Evolutionary conservation across 2,888 invertebrate genomes (phyloP).

Genomic region (Leptarthrus brevirostris): DNA sequence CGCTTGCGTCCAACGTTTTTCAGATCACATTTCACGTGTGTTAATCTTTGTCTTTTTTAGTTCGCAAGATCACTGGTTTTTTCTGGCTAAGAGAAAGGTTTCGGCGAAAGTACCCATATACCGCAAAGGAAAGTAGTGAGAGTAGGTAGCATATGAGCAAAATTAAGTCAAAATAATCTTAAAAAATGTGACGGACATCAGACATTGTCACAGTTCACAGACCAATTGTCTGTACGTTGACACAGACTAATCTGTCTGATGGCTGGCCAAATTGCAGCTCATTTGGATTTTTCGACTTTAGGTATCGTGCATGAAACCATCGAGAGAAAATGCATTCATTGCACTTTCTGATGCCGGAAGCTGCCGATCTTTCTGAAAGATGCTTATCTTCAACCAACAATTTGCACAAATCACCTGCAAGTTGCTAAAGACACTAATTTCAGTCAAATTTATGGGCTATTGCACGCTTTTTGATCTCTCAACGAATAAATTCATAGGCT

Average conservation of each 20-base stretch:
- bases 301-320: too few relatives aligned
- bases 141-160: slow-evolving; percentile 16
- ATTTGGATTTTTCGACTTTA: too few relatives aligned
- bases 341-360: too few relatives aligned
- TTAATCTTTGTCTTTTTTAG: background rate
- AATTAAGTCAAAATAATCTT: background rate
- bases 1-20: background rate
- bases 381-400: too few relatives aligned
- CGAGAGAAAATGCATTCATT: too few relatives aligned
- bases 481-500: too few relatives aligned
- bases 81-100: slow-evolving; percentile 41
- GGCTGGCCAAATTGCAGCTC: background rate
- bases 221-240: background rate
- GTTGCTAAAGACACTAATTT: too few relatives aligned
- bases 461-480: too few relatives aligned
- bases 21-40: background rate
- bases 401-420: too few relatives aligned
- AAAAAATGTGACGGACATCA: background rate
- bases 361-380: too few relatives aligned
- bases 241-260: too few relatives aligned
- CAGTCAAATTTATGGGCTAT: too few relatives aligned
- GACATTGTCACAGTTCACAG: background rate
- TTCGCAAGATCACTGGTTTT: slow-evolving; percentile 24
- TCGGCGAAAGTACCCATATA: slow-evolving; percentile 32
- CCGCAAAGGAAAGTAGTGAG: slow-evolving; percentile 15